Base-by-base conservation (phyloP, 2,888 invertebrate genomes). In the Prionchulus punctatus region DNA sequence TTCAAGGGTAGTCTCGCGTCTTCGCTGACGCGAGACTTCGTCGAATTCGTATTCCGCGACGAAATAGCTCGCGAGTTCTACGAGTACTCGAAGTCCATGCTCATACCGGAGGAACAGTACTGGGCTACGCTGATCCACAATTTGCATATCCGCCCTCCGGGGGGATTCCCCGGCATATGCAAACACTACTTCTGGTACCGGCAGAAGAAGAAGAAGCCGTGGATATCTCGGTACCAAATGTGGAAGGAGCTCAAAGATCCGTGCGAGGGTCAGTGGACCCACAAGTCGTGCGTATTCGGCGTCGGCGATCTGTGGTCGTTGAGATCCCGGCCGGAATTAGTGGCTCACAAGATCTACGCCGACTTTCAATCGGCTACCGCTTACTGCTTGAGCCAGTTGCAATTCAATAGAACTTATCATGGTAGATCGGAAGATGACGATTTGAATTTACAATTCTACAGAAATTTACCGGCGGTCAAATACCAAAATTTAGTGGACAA, bases 211-310 rank as follows among this genome's bases (percentile, higher is more conserved):
- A 23, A 4, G 18, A 49, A 49, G 28, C 30, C 30, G 15, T 49
- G 7, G 15, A 49, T 49, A 7, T 49, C 50, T 7, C 4, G 50
- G 30, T 28, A 49, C 28, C 50, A 49, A 28, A 30, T 49, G 26
- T 49, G 50, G 50, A 28, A 49, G 7, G 3, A 45, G n/a, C n/a
- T n/a, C n/a, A n/a, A n/a, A n/a, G n/a, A n/a, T n/a, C n/a, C n/a
- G n/a, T 45, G 45, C 45, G 23, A 12, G 4, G 45, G 45, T 45
- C 12, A 45, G 23, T 45, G 12, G 50, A 49, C 50, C 27, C 7
- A 15, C 15, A 67, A 67, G 1, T 63, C 70, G 3, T 70, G 70
- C 53, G 62, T 70, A 1, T 70, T 65, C 57, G 69, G 68, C 1
- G 60, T 68, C 1, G 63, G 63, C n/a, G 70, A 70, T 55, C 58